phyloP scores from a whole-genome alignment of 2,888 invertebrate genomes.

The Drosophila acutilabella region DNA sequence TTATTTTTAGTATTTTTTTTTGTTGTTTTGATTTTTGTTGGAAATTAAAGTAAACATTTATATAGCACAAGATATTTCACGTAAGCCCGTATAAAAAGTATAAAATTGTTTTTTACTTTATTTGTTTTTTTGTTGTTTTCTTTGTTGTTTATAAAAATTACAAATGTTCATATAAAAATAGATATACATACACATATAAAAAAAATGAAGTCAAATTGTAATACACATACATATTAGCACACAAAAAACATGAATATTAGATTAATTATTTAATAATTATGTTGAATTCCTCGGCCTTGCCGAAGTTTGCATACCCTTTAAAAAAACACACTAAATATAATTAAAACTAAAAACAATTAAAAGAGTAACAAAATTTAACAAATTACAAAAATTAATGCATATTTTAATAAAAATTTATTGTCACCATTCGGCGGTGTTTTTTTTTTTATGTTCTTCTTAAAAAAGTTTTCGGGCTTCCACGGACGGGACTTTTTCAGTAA shows the following conservation, averaged over 20 bases:
- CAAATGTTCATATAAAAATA: slow-evolving; percentile 78
- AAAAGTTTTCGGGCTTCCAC: slow-evolving; percentile 8
- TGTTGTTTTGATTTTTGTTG: slow-evolving; percentile 29
- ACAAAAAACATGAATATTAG: slow-evolving; percentile 24
- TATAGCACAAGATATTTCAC: slow-evolving; percentile 70
- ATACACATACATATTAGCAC: slow-evolving; percentile 48
- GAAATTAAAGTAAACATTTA: slow-evolving; percentile 70
- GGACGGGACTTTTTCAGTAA: slow-evolving; percentile 14
- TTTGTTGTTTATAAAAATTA: slow-evolving; percentile 66
- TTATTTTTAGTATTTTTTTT: slow-evolving; percentile 28
- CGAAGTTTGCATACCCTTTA: slow-evolving; percentile 45
- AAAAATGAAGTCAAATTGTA: slow-evolving; percentile 67
- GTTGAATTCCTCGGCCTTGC: slow-evolving; percentile 18
- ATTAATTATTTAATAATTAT: slow-evolving; percentile 23
- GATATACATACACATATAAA: slow-evolving; percentile 70
- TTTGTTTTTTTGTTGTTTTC: slow-evolving; percentile 20
- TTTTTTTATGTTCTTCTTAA: not conserved
- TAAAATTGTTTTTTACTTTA: slow-evolving; percentile 66
- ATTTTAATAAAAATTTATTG: slow-evolving; percentile 13
- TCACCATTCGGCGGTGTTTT: slow-evolving; percentile 33
- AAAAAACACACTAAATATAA: not conserved
- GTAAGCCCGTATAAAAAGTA: slow-evolving; percentile 79
- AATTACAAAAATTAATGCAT: slow-evolving; percentile 14
- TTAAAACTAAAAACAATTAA: not conserved
- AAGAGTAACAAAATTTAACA: not conserved